Evolutionary conservation across 2,888 invertebrate genomes (phyloP), one percentile per base, ranked within the genome.

Genomic region (Drosophila longiperda): DNA sequence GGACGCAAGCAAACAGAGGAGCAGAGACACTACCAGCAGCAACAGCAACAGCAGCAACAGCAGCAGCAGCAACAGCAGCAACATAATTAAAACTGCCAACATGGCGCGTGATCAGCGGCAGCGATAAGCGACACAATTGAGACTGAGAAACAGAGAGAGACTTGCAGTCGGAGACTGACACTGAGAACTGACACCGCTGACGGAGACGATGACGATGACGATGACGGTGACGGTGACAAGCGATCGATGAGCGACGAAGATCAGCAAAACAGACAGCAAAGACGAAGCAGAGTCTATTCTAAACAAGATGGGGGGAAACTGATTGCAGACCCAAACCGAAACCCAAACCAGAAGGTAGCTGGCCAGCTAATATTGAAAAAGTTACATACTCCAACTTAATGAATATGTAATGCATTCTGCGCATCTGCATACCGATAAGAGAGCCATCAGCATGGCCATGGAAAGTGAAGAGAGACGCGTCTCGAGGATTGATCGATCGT

Each of bases 81-180:
- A 88, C 83, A 84, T 84, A 84, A 84, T 84, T 84, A 86, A 84
- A 84, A 66, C 89, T 89, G 83, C 72, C 87, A 86, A 86, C 89
- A 89, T 86, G 89, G 89, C 87, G 87, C 83, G 89, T 83, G 89
- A 84, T 88, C 89, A 86, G 79, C 78, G 78, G 81, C 89, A 72
- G 76, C 83, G 83, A 84, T 84, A 88, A 84, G 75, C 83, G 63
- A 73, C 58, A 77, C 45, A 45, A 58, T 36, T 23, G 78, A 65
- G 58, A 59, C 53, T 38, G 38, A 50, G 52, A 73, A 40, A 55
- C 32, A 26, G 38, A 54, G 11, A 26, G 38, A 54, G 11, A 45
- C 26, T 33, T 36, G 34, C 49, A 49, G 54, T 23, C 29, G 2
- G 9, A 70, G 71, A 58, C 40, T 60, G 66, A 59, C 34, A 66